Evolutionary conservation across 2,888 invertebrate genomes (phyloP).

Genomic region (Bombyx huttoni): DNA sequence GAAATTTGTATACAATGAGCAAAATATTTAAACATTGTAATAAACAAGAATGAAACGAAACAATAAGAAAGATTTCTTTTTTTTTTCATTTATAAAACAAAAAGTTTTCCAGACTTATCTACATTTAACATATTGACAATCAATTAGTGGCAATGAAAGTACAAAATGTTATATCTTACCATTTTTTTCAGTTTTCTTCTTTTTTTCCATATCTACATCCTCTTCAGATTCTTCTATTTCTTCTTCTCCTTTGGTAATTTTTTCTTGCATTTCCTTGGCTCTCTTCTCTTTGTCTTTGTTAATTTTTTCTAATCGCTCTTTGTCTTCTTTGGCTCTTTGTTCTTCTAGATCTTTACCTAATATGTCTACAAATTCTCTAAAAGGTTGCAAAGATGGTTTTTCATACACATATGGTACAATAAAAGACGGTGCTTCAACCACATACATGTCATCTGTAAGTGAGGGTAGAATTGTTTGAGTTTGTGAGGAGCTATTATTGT

Average conservation of each 20-base stretch:
- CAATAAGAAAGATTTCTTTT: no score
- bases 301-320: constrained; percentile 36
- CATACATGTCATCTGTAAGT: constrained; percentile 92
- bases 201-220: constrained; percentile 21
- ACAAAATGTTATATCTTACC: constrained; percentile 15
- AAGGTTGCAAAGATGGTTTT: constrained; percentile 85
- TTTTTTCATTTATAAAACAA: no score
- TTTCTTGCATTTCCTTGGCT: constrained; percentile 32
- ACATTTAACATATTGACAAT: no score
- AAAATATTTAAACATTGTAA: no score
- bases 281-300: constrained; percentile 39
- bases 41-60: no score
- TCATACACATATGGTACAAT: constrained; percentile 95
- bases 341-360: constrained; percentile 76
- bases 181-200: constrained; percentile 33
- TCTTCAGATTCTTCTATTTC: constrained; percentile 35
- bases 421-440: constrained; percentile 92
- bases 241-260: constrained; percentile 26
- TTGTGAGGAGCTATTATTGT: constrained; percentile 15
- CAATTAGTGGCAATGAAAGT: no score
- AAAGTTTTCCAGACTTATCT: no score
- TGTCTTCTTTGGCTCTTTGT: constrained; percentile 70
- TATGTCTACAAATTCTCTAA: constrained; percentile 79
- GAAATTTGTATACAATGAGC: no score
- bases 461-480: constrained; percentile 80